A percentile compares a stretch with the other conserved stretches of the same genome.
Conservation (phyloP, 2,797 vertebrate species). For the Artibeus lituratus region DNA sequence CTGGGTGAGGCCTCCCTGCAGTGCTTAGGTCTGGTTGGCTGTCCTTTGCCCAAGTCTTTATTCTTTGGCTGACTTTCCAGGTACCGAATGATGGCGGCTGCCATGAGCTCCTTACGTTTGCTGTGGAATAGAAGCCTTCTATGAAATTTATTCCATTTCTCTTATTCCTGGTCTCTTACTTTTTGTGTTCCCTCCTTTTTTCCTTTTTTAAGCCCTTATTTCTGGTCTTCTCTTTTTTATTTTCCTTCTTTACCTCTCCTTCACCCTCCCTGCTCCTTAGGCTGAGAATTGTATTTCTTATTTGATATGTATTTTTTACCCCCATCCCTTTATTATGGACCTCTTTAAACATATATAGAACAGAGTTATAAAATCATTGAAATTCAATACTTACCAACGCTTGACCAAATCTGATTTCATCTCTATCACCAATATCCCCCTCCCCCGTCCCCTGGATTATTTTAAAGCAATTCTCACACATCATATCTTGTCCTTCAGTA, state of each 20-base stretch:
- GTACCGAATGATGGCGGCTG: neutral
- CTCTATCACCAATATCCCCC: neutral
- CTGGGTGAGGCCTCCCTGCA: neutral
- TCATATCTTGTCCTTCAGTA: neutral
- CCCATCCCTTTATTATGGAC: neutral
- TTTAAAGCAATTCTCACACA: neutral
- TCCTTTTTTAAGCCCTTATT: neutral
- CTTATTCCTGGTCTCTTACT: neutral
- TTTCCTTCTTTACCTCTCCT: neutral
- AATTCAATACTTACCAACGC: neutral
- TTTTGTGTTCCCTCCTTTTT: neutral
- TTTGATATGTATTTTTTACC: neutral
- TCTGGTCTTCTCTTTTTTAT: neutral
- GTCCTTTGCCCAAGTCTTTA: neutral
- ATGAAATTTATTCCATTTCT: neutral
- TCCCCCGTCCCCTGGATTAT: neutral
- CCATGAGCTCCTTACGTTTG: neutral
- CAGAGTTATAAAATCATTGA: neutral
- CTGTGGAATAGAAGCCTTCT: neutral
- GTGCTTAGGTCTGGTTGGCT: neutral
- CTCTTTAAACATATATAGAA: neutral
- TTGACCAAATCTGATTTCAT: neutral
- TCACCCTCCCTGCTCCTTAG: neutral
- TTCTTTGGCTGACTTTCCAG: neutral
- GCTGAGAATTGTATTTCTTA: neutral